phyloP scores from a whole-genome alignment of 2,797 vertebrate genomes.

The Trachops cirrhosus region DNA sequence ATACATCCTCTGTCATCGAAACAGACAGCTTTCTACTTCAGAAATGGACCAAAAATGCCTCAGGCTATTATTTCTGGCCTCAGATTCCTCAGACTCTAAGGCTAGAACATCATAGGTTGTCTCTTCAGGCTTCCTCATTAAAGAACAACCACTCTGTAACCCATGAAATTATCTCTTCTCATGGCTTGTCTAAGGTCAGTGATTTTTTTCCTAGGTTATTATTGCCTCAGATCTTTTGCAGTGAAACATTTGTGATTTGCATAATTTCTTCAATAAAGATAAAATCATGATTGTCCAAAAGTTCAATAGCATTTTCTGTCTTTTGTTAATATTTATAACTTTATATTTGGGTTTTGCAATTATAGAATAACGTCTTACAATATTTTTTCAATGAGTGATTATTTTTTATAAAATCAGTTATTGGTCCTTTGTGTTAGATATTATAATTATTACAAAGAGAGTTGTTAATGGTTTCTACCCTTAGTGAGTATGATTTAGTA shows the following conservation, averaged over 20 bases:
- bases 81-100: not conserved
- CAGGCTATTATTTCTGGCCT: not conserved
- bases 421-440: not conserved
- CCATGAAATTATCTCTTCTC: not conserved
- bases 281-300: not conserved
- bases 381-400: not conserved
- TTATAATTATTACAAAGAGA: not conserved
- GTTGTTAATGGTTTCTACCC: not conserved
- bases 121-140: not conserved
- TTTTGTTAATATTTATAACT: not conserved
- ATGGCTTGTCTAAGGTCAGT: not conserved
- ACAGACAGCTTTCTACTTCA: not conserved
- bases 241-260: conserved; percentile 17
- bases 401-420: not conserved
- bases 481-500: not conserved
- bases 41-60: not conserved
- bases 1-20: not conserved
- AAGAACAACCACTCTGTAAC: not conserved
- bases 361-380: not conserved
- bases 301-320: not conserved
- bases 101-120: not conserved
- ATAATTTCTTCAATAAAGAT: conserved; percentile 13
- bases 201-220: conserved; percentile 30
- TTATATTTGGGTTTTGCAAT: not conserved
- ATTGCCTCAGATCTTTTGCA: not conserved